Conservation (phyloP, 1,140 invertebrate genomes). For the Zaprionus capensis region DNA sequence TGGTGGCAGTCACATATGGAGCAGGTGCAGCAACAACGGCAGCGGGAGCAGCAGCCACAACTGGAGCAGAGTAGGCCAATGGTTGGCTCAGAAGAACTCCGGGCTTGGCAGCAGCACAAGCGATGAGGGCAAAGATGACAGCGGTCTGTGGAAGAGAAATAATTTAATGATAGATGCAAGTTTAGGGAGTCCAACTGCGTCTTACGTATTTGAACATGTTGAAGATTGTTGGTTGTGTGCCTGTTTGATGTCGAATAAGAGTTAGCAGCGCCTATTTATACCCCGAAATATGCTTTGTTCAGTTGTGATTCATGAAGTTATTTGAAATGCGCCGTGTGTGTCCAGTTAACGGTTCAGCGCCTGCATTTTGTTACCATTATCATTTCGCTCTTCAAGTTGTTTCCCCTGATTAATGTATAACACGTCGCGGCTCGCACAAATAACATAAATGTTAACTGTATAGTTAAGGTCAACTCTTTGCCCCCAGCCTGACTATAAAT, state of each 20-base stretch:
- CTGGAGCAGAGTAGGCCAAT: constrained; percentile 59
- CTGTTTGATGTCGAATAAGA: constrained; percentile 45
- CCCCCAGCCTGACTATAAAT: constrained; percentile 32
- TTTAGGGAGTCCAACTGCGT: constrained; percentile 11
- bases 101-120: constrained; percentile 71
- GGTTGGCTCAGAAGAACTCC: constrained; percentile 55
- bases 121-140: constrained; percentile 74
- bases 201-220: constrained; percentile 72
- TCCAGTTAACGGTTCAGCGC: constrained; percentile 24
- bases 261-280: constrained; percentile 37
- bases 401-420: constrained; percentile 47
- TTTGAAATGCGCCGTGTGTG: constrained; percentile 51
- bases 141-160: constrained; percentile 46
- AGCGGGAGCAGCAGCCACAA: constrained; percentile 63
- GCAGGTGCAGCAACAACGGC: constrained; percentile 70
- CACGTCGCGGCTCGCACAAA: constrained; percentile 14
- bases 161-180: constrained; percentile 12
- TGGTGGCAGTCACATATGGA: constrained; percentile 83
- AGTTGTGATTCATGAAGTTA: constrained; percentile 49
- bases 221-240: constrained; percentile 21
- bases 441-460: neutral
- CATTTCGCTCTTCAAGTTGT: constrained; percentile 15
- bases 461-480: constrained; percentile 33
- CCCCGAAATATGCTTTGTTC: constrained; percentile 23
- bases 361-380: constrained; percentile 36